Base-by-base conservation (phyloP, 2,113 vertebrate species). In the Heptranchias perlo region DNA sequence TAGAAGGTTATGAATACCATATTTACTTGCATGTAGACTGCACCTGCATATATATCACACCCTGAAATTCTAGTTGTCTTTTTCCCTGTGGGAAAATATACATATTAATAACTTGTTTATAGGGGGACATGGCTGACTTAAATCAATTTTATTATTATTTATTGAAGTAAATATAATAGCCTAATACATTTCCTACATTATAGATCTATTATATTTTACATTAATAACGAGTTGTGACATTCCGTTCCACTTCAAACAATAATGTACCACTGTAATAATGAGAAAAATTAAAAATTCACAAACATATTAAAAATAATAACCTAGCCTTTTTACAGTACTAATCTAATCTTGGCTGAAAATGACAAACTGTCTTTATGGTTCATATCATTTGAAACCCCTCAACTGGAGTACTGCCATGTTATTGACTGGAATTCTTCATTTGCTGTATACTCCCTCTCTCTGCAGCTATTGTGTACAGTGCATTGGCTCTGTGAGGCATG, bases 301-400 rank as follows among this genome's bases (percentile, higher is more conserved):
- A 82, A 82, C 39, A 82, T 82, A 93, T 93, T 62, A 62, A 93
- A 93, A 93, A 93, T 93, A 61, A 92, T 92, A 93, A 61, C 89
- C 64, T 64, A 93, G n/a, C 58, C 35, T 64, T 82, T 82, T 82
- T 82, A 39, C 76, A n/a, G 39, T 82, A 39, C 44, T 82, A 82
- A 82, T 64, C 89, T 61, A 93, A 93, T 62, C 58, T 93, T 93
- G 35, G n/a, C 89, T 93, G 58, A 44, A 93, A 93, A 93, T 64
- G 89, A 93, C 89, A 44, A n/a, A n/a, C 18, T 62, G 16, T 93
- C 58, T 93, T 93, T 92, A 62, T 39, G 54, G 89, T 39, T 92
- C 23, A 23, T n/a, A 93, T 93, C 62, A 92, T 35, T 35, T 62
- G 58, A 62, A 54, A n/a, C 58, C 58, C 58, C 54, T 93, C 89